A percentile compares a stretch with the other conserved stretches of the same genome.
Conservation (phyloP, 2,113 vertebrate species). For the Gnathonemus longibarbis region DNA sequence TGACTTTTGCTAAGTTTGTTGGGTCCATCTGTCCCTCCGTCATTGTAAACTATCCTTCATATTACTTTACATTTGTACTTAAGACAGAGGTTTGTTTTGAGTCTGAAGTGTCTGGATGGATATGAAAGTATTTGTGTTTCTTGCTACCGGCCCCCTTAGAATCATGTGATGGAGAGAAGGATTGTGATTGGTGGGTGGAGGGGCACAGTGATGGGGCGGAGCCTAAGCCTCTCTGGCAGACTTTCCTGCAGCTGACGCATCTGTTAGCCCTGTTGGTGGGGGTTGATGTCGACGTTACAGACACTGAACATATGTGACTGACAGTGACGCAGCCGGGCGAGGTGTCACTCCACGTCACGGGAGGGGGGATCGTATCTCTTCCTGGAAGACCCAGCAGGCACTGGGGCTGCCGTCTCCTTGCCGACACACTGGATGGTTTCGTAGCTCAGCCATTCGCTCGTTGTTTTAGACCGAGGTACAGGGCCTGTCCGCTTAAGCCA, state of each 20-base stretch:
- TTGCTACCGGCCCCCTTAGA: background rate
- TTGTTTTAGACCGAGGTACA: background rate
- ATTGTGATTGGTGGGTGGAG: background rate
- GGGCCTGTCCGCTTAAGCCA: background rate
- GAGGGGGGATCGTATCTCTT: background rate
- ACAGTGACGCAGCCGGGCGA: background rate
- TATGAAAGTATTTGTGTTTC: background rate
- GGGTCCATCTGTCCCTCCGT: background rate
- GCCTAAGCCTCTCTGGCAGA: background rate
- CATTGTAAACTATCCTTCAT: background rate
- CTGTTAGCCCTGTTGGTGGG: background rate
- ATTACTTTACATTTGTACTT: background rate
- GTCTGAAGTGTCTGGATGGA: background rate
- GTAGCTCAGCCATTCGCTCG: background rate
- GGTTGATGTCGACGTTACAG: background rate
- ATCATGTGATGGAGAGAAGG: background rate
- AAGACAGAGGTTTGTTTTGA: background rate
- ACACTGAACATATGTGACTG: background rate
- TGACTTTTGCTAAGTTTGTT: background rate
- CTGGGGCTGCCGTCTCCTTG: background rate
- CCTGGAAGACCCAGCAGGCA: background rate
- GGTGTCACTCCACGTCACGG: background rate
- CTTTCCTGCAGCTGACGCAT: background rate
- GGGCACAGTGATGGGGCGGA: background rate
- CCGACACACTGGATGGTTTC: background rate